Evolutionary conservation across 2,113 vertebrate genomes (phyloP), one percentile per base, ranked within the genome.

Genomic region (Geothlypis trichas): DNA sequence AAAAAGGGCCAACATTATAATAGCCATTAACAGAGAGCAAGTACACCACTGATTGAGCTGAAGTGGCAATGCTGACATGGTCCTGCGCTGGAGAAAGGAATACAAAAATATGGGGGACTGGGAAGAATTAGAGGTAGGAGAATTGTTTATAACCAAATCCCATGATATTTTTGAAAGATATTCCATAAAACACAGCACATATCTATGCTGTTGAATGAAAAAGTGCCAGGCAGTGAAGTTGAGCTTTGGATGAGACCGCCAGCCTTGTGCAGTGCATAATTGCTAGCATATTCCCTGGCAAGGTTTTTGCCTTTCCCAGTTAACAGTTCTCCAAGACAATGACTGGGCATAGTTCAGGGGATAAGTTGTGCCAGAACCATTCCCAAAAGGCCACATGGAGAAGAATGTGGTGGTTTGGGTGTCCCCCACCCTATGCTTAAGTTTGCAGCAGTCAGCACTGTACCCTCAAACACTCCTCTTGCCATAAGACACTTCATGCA

Each of bases 221-320:
- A 47, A 61, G 5, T 63, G 59, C 10, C 59, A 69, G 51, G 13
- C 79, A 62, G 37, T 18, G 46, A 39, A 61, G 54, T 12, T 22
- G 55, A 90, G 85, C 58, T 49, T 12, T 51, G 82, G 75, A 58
- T 7, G 7, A 44, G 41, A 79, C 54, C 0, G 0, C 37, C 39
- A 86, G 44, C 42, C 79, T 79, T 90, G 58, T 73, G n/a, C 47
- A 83, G 39, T 51, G 83, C 9, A 1, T 92, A 97, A 97, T 93
- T 95, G 76, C 46, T 93, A 93, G 65, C 96, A 96, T 59, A 89
- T 79, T 84, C 35, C 65, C 83, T 95, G 95, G 90, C 88, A 95
- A 23, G 10, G 42, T 1, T 84, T 89, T 84, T 7, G 90, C 51
- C 30, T 92, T 75, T 59, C 68, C 68, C 80, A 77, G 55, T 80